Evolutionary conservation across 2,888 invertebrate genomes (phyloP).

Genomic region (Plagodis pulveraria): DNA sequence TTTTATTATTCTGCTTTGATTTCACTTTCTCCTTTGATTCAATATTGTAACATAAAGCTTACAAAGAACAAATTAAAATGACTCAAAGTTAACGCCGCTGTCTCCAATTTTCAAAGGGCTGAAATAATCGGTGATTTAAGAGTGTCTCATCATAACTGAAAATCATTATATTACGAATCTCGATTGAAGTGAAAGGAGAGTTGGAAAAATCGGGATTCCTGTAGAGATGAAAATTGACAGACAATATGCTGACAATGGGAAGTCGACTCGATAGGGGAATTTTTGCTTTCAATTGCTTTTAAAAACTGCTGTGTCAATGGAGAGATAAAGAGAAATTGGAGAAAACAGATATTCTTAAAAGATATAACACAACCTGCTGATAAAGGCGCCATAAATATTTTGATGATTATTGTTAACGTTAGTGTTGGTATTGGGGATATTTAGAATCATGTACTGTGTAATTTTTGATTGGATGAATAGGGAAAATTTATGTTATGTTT

Average conservation of each 20-base stretch:
- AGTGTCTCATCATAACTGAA: slow-evolving; percentile 19
- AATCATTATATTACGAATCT: slow-evolving; percentile 18
- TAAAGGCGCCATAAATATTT: no score
- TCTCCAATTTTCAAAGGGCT: slow-evolving; percentile 6
- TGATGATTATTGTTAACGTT: no score
- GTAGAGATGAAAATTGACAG: slow-evolving; percentile 20
- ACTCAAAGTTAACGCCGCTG: background rate
- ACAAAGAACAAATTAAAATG: slow-evolving; percentile 6
- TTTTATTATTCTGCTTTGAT: no score
- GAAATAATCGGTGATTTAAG: slow-evolving; percentile 15
- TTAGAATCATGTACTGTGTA: no score
- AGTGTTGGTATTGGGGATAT: no score
- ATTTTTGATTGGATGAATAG: no score
- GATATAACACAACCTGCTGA: background rate
- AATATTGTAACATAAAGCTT: slow-evolving; percentile 1
- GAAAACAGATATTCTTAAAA: background rate
- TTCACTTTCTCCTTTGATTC: background rate
- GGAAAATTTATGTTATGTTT: no score
- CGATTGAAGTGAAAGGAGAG: slow-evolving; percentile 14
- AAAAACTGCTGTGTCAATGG: slow-evolving; percentile 25
- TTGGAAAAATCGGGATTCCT: slow-evolving; percentile 16
- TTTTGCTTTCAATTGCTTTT: slow-evolving; percentile 28
- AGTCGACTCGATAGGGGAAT: slow-evolving; percentile 25
- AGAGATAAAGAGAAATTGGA: slow-evolving; percentile 18
- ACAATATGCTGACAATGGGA: slow-evolving; percentile 24